Conservation (phyloP, 2,113 vertebrate genomes). For the Formicarius rufipectus region DNA sequence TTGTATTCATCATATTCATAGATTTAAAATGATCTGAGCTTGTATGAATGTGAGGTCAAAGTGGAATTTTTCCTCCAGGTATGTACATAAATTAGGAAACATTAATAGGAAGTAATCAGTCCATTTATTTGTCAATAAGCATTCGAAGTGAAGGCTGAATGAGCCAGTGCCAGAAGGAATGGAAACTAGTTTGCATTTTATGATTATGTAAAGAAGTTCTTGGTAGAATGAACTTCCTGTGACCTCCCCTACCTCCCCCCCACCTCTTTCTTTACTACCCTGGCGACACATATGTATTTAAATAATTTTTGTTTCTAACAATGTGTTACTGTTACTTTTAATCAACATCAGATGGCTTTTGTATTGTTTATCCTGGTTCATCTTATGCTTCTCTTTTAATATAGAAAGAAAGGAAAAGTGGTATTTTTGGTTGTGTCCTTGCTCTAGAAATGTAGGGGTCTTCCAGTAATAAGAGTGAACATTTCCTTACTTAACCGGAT, state of each 20-base stretch:
- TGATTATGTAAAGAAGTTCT: conserved; percentile 60
- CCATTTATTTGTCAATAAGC: conserved; percentile 74
- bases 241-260: neutral
- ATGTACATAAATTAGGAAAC: conserved; percentile 63
- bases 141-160: conserved; percentile 54
- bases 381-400: neutral
- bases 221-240: conserved; percentile 52
- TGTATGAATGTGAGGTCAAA: conserved; percentile 47
- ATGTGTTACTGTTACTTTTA: conserved; percentile 1
- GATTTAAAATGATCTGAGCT: conserved; percentile 51
- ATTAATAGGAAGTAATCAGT: conserved; percentile 61
- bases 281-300: neutral
- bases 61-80: conserved; percentile 69
- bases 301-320: conserved; percentile 21
- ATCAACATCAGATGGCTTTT: neutral
- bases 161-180: conserved; percentile 55
- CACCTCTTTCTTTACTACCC: neutral
- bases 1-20: conserved; percentile 32
- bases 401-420: neutral
- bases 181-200: conserved; percentile 65
- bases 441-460: neutral
- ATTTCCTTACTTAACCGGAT: neutral
- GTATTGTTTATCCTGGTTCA: neutral
- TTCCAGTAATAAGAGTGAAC: neutral
- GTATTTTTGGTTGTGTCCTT: neutral